Evolutionary conservation across 2,113 vertebrate species (phyloP), one percentile per base, ranked within the genome.

Genomic region (Sorex araneus): DNA sequence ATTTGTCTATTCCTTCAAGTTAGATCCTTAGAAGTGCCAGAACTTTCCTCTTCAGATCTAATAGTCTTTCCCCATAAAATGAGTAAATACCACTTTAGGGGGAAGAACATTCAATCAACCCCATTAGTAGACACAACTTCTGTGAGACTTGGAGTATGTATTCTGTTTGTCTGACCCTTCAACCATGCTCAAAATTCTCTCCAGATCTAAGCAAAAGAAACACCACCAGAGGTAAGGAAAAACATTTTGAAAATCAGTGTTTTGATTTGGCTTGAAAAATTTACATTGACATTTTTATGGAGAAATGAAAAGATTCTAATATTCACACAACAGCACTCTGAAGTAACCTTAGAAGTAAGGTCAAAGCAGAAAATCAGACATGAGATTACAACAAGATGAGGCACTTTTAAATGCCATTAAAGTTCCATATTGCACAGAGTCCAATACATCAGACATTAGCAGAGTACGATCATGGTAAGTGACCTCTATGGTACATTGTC

Each of bases 251-350:
- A 93, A 87, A 34, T 64, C 40, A 70, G n/a, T 32, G 75, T 85
- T 95, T 82, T 90, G 81, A 78, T 89, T 90, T 70, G 36, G 74
- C 63, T 74, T 78, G 80, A 89, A 93, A 88, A 92, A 23, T 73
- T 66, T 27, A 73, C 47, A 18, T 6, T 89, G 71, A 79, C 75
- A 85, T 78, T 76, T 91, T 84, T 57, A 60, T 45, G n/a, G 15
- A 71, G 27, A 74, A 71, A 76, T 92, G 13, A 95, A 91, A 91
- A 50, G 11, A 90, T 91, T 89, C 74, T 71, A 89, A 83, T 89
- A 84, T 69, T 91, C 36, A 63, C 23, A 27, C 67, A 85, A 67
- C 16, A 85, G 43, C 90, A 71, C 15, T 74, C 71, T 89, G 67
- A 74, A 30, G 54, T 82, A 67, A 54, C 43, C 69, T 88, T 74